Evolutionary conservation across 2,113 vertebrate genomes (phyloP).

Genomic region (Ictalurus punctatus): DNA sequence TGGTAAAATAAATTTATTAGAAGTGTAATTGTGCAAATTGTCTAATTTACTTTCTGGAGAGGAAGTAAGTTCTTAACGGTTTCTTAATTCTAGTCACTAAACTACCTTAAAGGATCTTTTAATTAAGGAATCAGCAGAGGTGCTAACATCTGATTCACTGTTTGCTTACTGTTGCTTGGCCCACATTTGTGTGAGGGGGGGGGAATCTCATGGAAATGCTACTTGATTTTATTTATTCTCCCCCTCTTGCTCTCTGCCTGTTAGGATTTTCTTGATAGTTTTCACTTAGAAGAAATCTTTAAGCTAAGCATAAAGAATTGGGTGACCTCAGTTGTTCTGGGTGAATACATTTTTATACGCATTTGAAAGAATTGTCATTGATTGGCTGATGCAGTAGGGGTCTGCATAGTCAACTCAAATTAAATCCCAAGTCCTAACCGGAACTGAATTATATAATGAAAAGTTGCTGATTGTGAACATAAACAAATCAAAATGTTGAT

Average conservation of each 20-base stretch:
- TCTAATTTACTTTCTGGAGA: not conserved
- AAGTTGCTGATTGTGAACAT: not conserved
- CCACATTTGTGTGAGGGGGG: not conserved
- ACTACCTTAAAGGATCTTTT: not conserved
- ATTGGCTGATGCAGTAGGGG: not conserved
- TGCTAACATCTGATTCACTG: not conserved
- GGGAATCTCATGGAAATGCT: not conserved
- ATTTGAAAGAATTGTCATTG: not conserved
- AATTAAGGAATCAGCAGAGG: not conserved
- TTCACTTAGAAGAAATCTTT: not conserved
- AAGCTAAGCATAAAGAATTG: not conserved
- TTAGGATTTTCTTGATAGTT: not conserved
- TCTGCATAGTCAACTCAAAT: not conserved
- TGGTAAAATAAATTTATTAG: slow-evolving; percentile 1
- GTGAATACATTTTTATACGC: not conserved
- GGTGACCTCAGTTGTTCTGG: not conserved
- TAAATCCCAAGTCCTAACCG: not conserved
- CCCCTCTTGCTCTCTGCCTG: not conserved
- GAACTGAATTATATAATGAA: not conserved
- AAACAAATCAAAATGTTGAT: not conserved
- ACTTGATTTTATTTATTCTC: not conserved
- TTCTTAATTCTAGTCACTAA: not conserved
- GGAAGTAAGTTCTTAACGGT: too few species aligned
- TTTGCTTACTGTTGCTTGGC: not conserved
- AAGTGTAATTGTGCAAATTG: not conserved